These are phyloP conservation scores for Coregonus sp. DNA, from an alignment of 2,797 vertebrate genomes.

Conservation along the genomic window DNA sequence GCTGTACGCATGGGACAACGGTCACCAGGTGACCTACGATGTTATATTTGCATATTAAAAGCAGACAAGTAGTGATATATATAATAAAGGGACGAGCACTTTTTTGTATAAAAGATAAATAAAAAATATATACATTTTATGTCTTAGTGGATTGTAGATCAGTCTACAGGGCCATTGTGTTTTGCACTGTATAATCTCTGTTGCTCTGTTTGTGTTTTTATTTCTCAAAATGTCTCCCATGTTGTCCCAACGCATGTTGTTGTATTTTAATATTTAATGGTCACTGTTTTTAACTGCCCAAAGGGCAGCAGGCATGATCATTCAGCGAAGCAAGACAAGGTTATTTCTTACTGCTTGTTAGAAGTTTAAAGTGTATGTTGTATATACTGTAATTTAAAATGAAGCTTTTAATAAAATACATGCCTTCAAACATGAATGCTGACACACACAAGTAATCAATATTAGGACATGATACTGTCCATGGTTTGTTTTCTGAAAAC, in stretches of 20 bases:
- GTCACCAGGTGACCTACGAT: constrained; percentile 94
- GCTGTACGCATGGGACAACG: constrained; percentile 96
- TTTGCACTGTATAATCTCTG: constrained; percentile 21
- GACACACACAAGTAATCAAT: too few species aligned
- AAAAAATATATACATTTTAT: constrained; percentile 30
- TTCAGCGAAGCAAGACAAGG: background rate
- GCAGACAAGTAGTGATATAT: too few species aligned
- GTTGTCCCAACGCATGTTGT: too few species aligned
- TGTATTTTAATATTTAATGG: too few species aligned
- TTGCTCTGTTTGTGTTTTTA: constrained; percentile 12
- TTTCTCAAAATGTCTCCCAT: background rate
- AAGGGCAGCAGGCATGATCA: background rate
- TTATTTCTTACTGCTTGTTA: background rate
- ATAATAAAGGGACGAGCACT: too few species aligned
- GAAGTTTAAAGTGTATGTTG: constrained; percentile 23
- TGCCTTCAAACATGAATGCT: too few species aligned
- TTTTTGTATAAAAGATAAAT: too few species aligned
- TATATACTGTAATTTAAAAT: constrained; percentile 50
- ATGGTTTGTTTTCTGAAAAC: too few species aligned
- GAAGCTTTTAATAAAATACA: too few species aligned
- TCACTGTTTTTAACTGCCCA: constrained; percentile 27
- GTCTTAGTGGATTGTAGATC: constrained; percentile 88
- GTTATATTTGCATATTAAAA: constrained; percentile 76
- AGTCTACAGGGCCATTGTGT: constrained; percentile 69
- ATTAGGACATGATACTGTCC: too few species aligned